These are phyloP conservation scores for Aplochiton taeniatus DNA, from an alignment of 2,797 vertebrate genomes.

Conservation along the genomic window DNA sequence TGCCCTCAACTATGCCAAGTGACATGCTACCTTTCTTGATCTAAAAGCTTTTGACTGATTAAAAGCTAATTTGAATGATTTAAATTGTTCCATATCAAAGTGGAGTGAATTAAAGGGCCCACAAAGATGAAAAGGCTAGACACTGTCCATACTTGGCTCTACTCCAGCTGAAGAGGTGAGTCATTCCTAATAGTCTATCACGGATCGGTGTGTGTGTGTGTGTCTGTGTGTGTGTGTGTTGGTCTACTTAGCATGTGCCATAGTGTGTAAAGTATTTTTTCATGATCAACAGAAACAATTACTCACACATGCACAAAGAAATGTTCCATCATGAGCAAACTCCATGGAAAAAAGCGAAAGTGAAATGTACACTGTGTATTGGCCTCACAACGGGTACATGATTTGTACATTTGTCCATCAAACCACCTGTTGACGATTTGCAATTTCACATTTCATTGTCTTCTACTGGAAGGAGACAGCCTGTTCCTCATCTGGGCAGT, in stretches of 20 bases:
- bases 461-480: too few relatives aligned
- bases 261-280: constrained; percentile 11
- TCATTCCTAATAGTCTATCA: constrained; percentile 64
- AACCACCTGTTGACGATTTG: too few relatives aligned
- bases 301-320: too few relatives aligned
- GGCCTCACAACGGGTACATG: too few relatives aligned
- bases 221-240: constrained; percentile 24
- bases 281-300: too few relatives aligned
- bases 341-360: too few relatives aligned
- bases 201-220: constrained; percentile 1
- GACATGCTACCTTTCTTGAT: constrained; percentile 65
- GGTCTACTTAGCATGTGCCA: constrained; percentile 9
- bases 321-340: too few relatives aligned
- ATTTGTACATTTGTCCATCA: too few relatives aligned
- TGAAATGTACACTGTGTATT: too few relatives aligned
- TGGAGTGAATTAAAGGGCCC: constrained; percentile 69
- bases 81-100: constrained; percentile 68
- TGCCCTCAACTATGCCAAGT: constrained; percentile 67
- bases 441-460: too few relatives aligned
- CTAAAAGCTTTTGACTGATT: constrained; percentile 67
- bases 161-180: constrained; percentile 72
- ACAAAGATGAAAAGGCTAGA: constrained; percentile 71
- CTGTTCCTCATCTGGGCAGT: too few relatives aligned
- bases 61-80: constrained; percentile 77
- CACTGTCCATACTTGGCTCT: constrained; percentile 66